phyloP scores from a whole-genome alignment of 1,140 invertebrate species.

The Drosophila nannoptera region DNA sequence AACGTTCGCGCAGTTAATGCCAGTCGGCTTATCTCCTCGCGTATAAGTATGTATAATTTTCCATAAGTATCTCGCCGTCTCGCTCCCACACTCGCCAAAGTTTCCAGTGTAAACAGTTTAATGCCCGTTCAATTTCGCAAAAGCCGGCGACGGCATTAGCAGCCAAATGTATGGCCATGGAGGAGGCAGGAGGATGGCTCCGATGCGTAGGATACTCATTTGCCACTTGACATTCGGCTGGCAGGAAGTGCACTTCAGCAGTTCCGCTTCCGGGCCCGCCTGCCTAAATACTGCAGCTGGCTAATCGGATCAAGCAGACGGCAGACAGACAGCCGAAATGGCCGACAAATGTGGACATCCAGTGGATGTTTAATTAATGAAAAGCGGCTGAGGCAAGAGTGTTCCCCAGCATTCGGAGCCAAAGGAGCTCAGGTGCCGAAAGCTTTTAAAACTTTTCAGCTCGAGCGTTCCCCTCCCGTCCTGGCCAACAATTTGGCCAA shows the following conservation, averaged over 20 bases:
- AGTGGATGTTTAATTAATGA: slow-evolving; percentile 63
- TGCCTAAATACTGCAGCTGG: slow-evolving; percentile 33
- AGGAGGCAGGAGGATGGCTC: slow-evolving; percentile 36
- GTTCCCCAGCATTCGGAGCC: slow-evolving; percentile 55
- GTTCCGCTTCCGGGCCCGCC: slow-evolving; percentile 9
- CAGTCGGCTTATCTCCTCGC: slow-evolving; percentile 61
- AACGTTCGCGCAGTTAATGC: slow-evolving; percentile 55
- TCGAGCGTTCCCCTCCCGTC: slow-evolving; percentile 59
- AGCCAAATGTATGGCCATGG: slow-evolving; percentile 56
- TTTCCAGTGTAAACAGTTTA: slow-evolving; percentile 45
- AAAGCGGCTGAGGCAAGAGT: slow-evolving; percentile 51
- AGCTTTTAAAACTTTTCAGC: slow-evolving; percentile 59
- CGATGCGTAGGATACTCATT: slow-evolving; percentile 11
- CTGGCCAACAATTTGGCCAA: slow-evolving; percentile 24
- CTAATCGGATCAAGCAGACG: slow-evolving; percentile 45
- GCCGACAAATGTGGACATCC: slow-evolving; percentile 23
- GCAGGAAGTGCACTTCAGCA: slow-evolving; percentile 32
- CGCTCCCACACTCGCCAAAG: neutral
- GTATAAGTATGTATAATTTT: slow-evolving; percentile 40
- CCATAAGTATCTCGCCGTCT: slow-evolving; percentile 35
- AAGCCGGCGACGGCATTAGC: slow-evolving; percentile 49
- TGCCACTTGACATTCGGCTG: slow-evolving; percentile 36
- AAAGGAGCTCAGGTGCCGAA: slow-evolving; percentile 61
- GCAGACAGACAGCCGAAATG: slow-evolving; percentile 12
- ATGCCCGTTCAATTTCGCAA: slow-evolving; percentile 56